Conservation (phyloP, 2,797 vertebrate species). For the Cyprinodon diabolis region DNA sequence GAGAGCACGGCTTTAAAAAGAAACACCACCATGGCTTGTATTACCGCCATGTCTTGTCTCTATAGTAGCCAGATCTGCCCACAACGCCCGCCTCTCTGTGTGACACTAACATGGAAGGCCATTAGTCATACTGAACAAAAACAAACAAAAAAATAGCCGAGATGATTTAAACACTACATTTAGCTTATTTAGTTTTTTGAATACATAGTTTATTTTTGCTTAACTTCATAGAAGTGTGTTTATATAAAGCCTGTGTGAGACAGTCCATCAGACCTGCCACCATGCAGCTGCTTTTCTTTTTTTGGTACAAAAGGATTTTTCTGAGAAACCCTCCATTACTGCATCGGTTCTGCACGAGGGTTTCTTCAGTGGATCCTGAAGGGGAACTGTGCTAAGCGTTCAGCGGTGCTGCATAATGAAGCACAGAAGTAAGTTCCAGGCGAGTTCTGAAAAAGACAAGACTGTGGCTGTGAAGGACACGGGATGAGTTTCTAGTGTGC, state of each 20-base stretch:
- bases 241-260: constrained; percentile 43
- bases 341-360: constrained; percentile 28
- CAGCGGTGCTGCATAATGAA: constrained; percentile 10
- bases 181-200: constrained; percentile 38
- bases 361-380: constrained; percentile 16
- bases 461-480: constrained; percentile 32
- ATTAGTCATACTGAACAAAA: constrained; percentile 48
- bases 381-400: constrained; percentile 29
- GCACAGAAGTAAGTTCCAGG: constrained; percentile 28
- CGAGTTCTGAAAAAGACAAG: constrained; percentile 32
- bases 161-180: constrained; percentile 30
- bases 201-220: constrained; percentile 34
- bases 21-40: constrained; percentile 53
- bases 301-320: constrained; percentile 45
- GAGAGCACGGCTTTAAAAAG: constrained; percentile 70
- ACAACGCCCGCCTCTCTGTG: constrained; percentile 49
- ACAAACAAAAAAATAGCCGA: constrained; percentile 1
- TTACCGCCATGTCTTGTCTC: constrained; percentile 59
- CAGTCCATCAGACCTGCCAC: constrained; percentile 42
- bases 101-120: constrained; percentile 48
- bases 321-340: constrained; percentile 37
- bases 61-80: constrained; percentile 55
- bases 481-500: constrained; percentile 27
- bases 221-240: constrained; percentile 26
- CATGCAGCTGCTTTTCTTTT: constrained; percentile 32